A percentile compares a stretch with the other conserved stretches of the same genome.
phyloP scores from a whole-genome alignment of 2,888 invertebrate genomes.

The Sinhomidia bicolor region DNA sequence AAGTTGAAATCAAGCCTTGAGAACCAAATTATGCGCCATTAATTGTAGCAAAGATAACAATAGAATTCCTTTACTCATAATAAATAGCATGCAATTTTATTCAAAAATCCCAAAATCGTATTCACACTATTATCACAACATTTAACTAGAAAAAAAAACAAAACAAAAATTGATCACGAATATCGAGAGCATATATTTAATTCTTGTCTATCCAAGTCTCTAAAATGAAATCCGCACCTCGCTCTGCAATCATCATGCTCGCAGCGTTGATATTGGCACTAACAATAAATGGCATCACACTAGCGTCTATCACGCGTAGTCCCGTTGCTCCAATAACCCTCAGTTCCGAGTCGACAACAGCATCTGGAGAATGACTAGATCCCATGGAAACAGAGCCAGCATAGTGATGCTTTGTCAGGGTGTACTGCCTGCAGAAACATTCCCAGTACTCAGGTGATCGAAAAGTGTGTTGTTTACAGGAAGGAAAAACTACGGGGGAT shows the following conservation, averaged over 20 bases:
- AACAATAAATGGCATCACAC: slow-evolving; percentile 69
- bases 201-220: slow-evolving; percentile 63
- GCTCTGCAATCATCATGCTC: slow-evolving; percentile 68
- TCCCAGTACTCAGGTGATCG: slow-evolving; percentile 65
- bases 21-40: too few relatives aligned
- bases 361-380: slow-evolving; percentile 5
- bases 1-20: too few relatives aligned
- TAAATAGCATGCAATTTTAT: too few relatives aligned
- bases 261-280: slow-evolving; percentile 61
- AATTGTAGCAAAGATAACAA: too few relatives aligned
- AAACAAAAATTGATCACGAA: too few relatives aligned
- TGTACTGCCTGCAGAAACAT: slow-evolving; percentile 61
- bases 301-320: slow-evolving; percentile 73
- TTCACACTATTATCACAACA: too few relatives aligned
- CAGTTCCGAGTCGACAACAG: slow-evolving; percentile 70
- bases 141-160: too few relatives aligned
- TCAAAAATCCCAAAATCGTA: too few relatives aligned
- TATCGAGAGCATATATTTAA: not conserved
- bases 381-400: slow-evolving; percentile 71
- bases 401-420: slow-evolving; percentile 56
- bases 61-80: too few relatives aligned
- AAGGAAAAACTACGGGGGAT: slow-evolving; percentile 66
- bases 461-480: slow-evolving; percentile 50
- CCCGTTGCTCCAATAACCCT: slow-evolving; percentile 67
- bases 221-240: slow-evolving; percentile 66